Evolutionary conservation across 2,797 vertebrate species (phyloP), one percentile per base, ranked within the genome.

Genomic region (Austrolebias charrua): DNA sequence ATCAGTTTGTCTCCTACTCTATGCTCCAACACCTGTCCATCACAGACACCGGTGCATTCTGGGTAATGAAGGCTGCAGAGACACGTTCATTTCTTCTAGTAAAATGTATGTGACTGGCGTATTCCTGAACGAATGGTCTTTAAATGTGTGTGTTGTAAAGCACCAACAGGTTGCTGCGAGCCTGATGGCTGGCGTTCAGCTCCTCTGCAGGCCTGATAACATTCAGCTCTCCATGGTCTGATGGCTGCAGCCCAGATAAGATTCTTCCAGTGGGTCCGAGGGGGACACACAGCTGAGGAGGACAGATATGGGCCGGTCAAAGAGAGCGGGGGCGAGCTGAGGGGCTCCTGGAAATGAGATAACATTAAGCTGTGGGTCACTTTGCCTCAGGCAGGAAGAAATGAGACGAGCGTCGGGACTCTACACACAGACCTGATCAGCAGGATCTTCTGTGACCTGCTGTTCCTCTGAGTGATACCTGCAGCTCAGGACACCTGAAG

Each of bases 271-370:
- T 6, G 38, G 51, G 53, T 69, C 42, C 5, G 12, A 14, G 4
- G 42, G 46, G 8, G 19, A 16, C 40, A 51, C 63, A 38, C 15
- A 35, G 35, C 48, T 7, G 35, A 64, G 45, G 45, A 35, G 54
- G 24, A 33, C 7, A 66, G 66, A 69, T 57, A 56, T 10, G 78
- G 65, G 64, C 28, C 8, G 64, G 64, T 78, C 52, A 54, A 3
- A 28, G 57, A 54, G 64, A 60, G 67, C 50, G 29, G 51, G 51
- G n/a, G 20, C 44, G 10, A 35, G 56, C 56, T 9, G 57, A 55
- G 60, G 55, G 50, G 57, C 33, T 65, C 54, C 56, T 60, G 69
- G 47, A 65, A 20, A 52, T 31, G 63, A 75, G 76, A 81, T 71
- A 79, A 40, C 70, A 50, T 61, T 53, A 43, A 78, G 58, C 63